Percentiles rank a stretch among this genome's conserved stretches.
These are phyloP conservation scores for Amphilophus citrinellus DNA, from an alignment of 2,113 vertebrate species.

Conservation along the genomic window DNA sequence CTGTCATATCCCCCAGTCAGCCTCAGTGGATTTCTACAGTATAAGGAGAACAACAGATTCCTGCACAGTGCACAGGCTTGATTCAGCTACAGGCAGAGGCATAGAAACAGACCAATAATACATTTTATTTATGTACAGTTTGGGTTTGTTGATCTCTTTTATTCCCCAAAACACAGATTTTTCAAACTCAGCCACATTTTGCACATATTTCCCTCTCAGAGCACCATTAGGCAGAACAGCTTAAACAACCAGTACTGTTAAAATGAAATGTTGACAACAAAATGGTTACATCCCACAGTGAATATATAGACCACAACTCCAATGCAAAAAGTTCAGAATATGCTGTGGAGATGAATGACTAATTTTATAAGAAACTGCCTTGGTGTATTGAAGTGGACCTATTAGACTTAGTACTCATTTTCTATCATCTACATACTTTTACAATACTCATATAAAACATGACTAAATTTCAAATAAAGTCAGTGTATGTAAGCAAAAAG, in stretches of 20 bases:
- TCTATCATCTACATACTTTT: neutral
- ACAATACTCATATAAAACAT: no score
- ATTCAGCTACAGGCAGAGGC: neutral
- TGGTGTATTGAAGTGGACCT: neutral
- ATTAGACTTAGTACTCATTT: neutral
- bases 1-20: constrained; percentile 48
- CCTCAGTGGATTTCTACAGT: constrained; percentile 39
- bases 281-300: neutral
- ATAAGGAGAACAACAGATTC: constrained; percentile 30
- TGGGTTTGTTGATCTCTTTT: neutral
- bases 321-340: neutral
- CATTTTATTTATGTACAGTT: neutral
- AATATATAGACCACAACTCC: neutral
- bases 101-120: neutral
- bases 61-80: neutral
- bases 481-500: no score
- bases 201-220: neutral
- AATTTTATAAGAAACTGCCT: neutral
- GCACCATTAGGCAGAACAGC: neutral
- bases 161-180: neutral
- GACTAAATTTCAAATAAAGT: no score
- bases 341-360: neutral
- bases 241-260: neutral
- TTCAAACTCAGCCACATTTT: neutral
- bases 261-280: neutral